Percentiles rank a stretch among this genome's conserved stretches.
Evolutionary conservation across 2,113 vertebrate species (phyloP).

Genomic region (Clarias magur): DNA sequence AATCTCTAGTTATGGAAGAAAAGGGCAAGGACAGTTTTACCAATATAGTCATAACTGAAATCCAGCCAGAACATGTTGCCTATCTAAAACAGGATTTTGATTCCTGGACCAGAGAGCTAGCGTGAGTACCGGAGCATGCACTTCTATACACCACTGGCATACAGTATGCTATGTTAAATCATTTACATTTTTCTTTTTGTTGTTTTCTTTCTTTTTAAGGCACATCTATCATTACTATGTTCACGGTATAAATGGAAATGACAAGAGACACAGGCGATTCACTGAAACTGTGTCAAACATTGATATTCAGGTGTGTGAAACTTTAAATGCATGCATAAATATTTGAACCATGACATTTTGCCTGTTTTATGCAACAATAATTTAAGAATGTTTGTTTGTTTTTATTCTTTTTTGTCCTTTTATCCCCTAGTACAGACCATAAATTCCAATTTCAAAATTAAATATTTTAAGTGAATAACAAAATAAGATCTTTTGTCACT

Average conservation of each 20-base stretch:
- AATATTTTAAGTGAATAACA: neutral
- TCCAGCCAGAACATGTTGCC: conserved; percentile 75
- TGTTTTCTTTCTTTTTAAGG: conserved; percentile 63
- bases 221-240: conserved; percentile 96
- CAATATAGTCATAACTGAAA: conserved; percentile 84
- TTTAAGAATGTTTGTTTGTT: too few relatives aligned
- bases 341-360: neutral
- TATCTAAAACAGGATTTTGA: conserved; percentile 80
- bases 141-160: neutral
- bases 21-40: conserved; percentile 83
- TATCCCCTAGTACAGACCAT: neutral
- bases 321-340: neutral
- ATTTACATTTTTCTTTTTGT: neutral
- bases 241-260: conserved; percentile 85
- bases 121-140: conserved; percentile 74
- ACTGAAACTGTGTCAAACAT: conserved; percentile 69
- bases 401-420: neutral
- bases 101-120: conserved; percentile 83
- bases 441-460: neutral
- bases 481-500: neutral
- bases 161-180: neutral
- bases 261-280: conserved; percentile 52
- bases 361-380: neutral
- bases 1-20: conserved; percentile 81
- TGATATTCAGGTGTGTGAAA: conserved; percentile 79